These are phyloP conservation scores for Xerus rutilus DNA, from an alignment of 2,797 vertebrate genomes.

Conservation along the genomic window DNA sequence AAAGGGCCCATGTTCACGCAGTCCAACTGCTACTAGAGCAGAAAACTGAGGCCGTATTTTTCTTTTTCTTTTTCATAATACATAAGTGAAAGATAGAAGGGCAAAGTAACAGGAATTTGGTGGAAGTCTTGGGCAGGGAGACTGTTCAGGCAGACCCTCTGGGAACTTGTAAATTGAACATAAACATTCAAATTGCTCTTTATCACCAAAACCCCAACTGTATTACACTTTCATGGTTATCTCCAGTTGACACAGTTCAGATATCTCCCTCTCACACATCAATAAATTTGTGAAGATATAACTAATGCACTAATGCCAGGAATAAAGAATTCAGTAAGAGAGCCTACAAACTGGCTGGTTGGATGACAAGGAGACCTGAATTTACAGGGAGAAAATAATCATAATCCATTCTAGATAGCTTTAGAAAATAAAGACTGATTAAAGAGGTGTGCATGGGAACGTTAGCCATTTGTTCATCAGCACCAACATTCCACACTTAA, in stretches of 20 bases:
- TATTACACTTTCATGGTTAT: conserved; percentile 66
- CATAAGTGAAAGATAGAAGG: conserved; percentile 59
- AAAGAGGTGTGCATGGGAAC: conserved; percentile 29
- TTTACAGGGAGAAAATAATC: conserved; percentile 63
- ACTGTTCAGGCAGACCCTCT: conserved; percentile 81
- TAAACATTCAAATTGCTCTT: conserved; percentile 81
- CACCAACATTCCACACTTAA: conserved; percentile 67
- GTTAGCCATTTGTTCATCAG: conserved; percentile 66
- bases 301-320: background rate
- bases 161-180: conserved; percentile 78
- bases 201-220: conserved; percentile 74
- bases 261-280: background rate
- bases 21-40: conserved; percentile 85
- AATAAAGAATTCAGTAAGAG: conserved; percentile 38
- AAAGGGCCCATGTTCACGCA: conserved; percentile 84
- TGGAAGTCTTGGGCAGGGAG: conserved; percentile 76
- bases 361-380: conserved; percentile 65
- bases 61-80: conserved; percentile 79
- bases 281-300: background rate
- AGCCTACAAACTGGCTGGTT: conserved; percentile 59
- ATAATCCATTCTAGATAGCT: conserved; percentile 59
- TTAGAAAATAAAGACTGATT: conserved; percentile 18
- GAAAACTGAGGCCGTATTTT: conserved; percentile 83
- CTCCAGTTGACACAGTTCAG: background rate
- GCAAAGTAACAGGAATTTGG: conserved; percentile 77